phyloP scores from a whole-genome alignment of 35 echinoderm and acorn worm species.

The Lytechinus variegatus region DNA sequence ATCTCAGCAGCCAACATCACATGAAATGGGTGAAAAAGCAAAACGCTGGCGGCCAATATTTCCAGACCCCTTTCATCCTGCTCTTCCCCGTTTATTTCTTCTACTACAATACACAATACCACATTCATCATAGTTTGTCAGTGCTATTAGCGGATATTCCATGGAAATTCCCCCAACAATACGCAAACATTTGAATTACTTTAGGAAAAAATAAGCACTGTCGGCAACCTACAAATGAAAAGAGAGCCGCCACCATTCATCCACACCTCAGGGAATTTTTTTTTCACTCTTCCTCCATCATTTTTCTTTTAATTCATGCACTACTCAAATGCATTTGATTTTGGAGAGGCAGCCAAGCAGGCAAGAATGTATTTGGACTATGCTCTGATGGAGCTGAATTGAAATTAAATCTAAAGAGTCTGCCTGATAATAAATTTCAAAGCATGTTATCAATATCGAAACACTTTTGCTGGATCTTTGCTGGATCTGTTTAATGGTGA shows the following conservation, averaged over 20 bases:
- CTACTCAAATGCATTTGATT: neutral
- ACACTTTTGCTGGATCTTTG: neutral
- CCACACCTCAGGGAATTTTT: neutral
- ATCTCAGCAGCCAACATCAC: neutral
- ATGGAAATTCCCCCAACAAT: conserved; percentile 11
- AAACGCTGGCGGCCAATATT: neutral
- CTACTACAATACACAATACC: conserved; percentile 1
- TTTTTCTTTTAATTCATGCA: neutral
- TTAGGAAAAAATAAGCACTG: neutral
- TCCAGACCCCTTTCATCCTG: neutral
- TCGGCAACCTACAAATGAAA: conserved; percentile 18
- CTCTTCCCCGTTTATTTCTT: neutral
- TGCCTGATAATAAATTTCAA: neutral
- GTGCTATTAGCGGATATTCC: neutral
- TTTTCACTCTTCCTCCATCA: neutral
- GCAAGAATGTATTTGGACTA: neutral
- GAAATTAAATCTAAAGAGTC: neutral
- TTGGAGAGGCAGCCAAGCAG: neutral
- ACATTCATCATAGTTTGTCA: conserved; percentile 19
- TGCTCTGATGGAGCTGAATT: neutral
- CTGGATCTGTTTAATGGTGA: neutral
- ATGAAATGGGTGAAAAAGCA: neutral
- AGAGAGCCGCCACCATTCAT: neutral
- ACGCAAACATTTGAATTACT: neutral
- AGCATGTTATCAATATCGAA: neutral